phyloP scores from a whole-genome alignment of 2,113 vertebrate species.

The Tyto alba region DNA sequence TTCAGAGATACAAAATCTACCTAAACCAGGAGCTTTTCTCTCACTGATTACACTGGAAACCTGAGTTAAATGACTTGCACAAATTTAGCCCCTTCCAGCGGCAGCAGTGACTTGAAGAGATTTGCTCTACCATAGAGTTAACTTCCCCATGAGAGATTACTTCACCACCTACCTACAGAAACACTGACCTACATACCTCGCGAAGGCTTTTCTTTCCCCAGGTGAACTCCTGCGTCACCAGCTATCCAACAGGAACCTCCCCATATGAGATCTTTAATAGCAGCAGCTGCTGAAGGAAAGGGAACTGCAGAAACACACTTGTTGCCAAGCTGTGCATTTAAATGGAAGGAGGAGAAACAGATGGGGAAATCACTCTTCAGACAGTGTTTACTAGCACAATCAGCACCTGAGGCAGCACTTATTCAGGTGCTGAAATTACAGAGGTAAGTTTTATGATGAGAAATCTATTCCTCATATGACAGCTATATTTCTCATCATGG shows the following conservation, averaged over 20 bases:
- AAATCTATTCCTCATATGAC: slow-evolving; percentile 47
- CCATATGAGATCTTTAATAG: background rate
- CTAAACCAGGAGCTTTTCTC: background rate
- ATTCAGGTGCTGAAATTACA: slow-evolving; percentile 67
- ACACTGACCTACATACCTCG: background rate
- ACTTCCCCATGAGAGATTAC: background rate
- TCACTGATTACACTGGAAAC: background rate
- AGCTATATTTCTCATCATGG: slow-evolving; percentile 57
- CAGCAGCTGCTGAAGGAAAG: slow-evolving; percentile 11
- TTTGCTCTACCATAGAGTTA: background rate
- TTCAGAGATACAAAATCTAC: background rate
- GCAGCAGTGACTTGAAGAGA: background rate
- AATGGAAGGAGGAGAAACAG: slow-evolving; percentile 20
- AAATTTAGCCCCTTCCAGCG: background rate
- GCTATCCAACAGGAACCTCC: background rate
- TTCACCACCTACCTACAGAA: background rate
- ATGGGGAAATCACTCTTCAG: slow-evolving; percentile 32
- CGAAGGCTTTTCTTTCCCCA: background rate
- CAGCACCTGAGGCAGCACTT: slow-evolving; percentile 16
- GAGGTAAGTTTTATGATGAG: slow-evolving; percentile 37
- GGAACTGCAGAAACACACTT: background rate
- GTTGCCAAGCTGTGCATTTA: slow-evolving; percentile 30
- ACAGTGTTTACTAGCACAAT: slow-evolving; percentile 43
- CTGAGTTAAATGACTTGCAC: background rate
- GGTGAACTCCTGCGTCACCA: background rate